Evolutionary conservation across 2,797 vertebrate genomes (phyloP), one percentile per base, ranked within the genome.

Genomic region (Gallinago stenura): DNA sequence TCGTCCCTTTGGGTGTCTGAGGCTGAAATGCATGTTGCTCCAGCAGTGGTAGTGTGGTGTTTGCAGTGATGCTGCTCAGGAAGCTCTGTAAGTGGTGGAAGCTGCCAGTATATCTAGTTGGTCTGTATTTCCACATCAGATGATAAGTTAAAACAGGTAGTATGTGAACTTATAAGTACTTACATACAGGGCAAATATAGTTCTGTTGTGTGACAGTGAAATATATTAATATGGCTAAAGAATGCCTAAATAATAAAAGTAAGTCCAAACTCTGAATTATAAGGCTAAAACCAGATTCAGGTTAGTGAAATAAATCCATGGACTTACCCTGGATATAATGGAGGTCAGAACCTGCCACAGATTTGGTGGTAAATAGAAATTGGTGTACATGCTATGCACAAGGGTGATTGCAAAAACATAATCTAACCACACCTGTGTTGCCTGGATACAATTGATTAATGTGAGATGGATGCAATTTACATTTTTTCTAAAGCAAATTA

Each of bases 91-190:
- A 15, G 33, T 0, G 2, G 17, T 43, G n/a, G 31, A 60, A 58
- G 30, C 13, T 0, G 0, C 7, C 1, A 1, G 9, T 35, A 3
- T 37, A 15, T n/a, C 25, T 65, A 11, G 28, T 37, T 54, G 30
- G 8, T 46, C 77, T 70, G 41, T 37, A 31, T 79, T 84, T 73
- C 46, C 26, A 46, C 11, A 30, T 50, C 39, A 48, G n/a, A 16
- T 37, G 26, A n/a, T 48, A 58, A 50, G 5, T 39, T 93, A 45
- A 51, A 84, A 35, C 51, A 54, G 16, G 25, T 20, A 45, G 25
- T 35, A 41, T 26, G 9, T 26, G 61, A 79, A 73, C 51, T 65
- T 12, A 3, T 13, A 37, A 11, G 33, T 73, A 37, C 33, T 85
- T 51, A 37, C 24, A 39, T 35, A 30, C 10, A 46, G 12, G 22